These are phyloP conservation scores for Cochlearius cochlearius DNA, from an alignment of 2,113 vertebrate genomes.

Conservation along the genomic window DNA sequence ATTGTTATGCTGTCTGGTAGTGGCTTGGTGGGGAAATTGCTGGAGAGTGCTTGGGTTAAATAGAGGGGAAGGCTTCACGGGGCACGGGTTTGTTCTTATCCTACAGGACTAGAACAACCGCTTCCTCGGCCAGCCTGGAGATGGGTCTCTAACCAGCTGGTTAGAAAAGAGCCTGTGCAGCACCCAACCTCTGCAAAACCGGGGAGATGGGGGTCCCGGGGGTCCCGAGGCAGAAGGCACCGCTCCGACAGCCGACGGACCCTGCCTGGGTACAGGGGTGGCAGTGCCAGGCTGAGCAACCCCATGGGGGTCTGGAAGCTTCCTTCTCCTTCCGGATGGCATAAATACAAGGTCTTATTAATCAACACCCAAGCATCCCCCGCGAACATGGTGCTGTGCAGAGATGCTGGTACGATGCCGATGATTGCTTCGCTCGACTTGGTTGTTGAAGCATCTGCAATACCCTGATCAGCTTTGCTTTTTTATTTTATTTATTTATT, in stretches of 20 bases:
- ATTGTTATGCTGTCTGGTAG: fast-evolving
- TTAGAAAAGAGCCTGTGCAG: background rate
- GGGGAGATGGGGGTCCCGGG: background rate
- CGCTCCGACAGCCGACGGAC: fast-evolving
- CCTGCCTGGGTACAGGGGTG: background rate
- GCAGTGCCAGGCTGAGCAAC: background rate
- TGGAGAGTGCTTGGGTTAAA: background rate
- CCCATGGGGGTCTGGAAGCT: background rate
- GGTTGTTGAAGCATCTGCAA: background rate
- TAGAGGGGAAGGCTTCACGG: fast-evolving
- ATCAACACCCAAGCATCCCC: background rate
- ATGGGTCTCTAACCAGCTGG: background rate
- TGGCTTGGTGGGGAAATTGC: background rate
- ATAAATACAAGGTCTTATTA: background rate
- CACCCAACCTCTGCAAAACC: background rate
- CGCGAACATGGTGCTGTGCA: fast-evolving
- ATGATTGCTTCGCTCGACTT: background rate
- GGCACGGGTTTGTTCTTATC: background rate
- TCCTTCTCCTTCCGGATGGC: background rate
- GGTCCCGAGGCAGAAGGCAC: background rate
- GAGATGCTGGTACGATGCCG: background rate
- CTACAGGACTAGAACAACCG: background rate
- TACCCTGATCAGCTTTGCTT: background rate
- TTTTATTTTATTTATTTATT: background rate
- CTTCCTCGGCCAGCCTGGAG: background rate